phyloP scores from a whole-genome alignment of 2,797 vertebrate species.

The Molossus molossus region DNA sequence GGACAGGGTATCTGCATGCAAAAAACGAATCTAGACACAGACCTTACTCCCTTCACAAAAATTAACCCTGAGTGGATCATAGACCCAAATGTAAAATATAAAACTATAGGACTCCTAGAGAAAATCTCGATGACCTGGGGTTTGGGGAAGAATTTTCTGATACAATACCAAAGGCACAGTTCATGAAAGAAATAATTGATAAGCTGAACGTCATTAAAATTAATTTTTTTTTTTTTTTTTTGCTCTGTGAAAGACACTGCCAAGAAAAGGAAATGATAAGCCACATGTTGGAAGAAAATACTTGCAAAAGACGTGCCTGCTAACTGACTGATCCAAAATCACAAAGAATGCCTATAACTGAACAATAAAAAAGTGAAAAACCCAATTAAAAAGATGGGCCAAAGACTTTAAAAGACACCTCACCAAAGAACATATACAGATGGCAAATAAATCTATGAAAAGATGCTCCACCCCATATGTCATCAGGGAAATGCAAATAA shows the following conservation, averaged over 20 bases:
- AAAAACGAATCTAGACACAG: background rate
- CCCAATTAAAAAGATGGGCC: background rate
- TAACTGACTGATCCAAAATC: background rate
- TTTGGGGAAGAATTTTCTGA: background rate
- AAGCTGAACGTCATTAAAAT: background rate
- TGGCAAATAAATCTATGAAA: background rate
- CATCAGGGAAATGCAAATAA: background rate
- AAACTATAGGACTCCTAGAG: background rate
- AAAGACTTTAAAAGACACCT: background rate
- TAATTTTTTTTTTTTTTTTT: too few species aligned
- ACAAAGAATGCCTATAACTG: background rate
- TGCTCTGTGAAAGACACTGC: background rate
- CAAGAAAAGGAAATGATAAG: background rate
- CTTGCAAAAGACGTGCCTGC: background rate
- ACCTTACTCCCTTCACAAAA: background rate
- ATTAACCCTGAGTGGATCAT: background rate
- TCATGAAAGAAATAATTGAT: background rate
- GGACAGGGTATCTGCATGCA: background rate
- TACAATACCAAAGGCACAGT: background rate
- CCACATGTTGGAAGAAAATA: background rate
- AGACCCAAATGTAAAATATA: background rate
- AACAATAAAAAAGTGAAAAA: background rate
- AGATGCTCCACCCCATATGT: background rate
- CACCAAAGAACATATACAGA: background rate
- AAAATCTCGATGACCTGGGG: background rate